A percentile compares a stretch with the other conserved stretches of the same genome.
These are phyloP conservation scores for Spisula solida DNA, from an alignment of 2,888 invertebrate genomes.

Conservation along the genomic window DNA sequence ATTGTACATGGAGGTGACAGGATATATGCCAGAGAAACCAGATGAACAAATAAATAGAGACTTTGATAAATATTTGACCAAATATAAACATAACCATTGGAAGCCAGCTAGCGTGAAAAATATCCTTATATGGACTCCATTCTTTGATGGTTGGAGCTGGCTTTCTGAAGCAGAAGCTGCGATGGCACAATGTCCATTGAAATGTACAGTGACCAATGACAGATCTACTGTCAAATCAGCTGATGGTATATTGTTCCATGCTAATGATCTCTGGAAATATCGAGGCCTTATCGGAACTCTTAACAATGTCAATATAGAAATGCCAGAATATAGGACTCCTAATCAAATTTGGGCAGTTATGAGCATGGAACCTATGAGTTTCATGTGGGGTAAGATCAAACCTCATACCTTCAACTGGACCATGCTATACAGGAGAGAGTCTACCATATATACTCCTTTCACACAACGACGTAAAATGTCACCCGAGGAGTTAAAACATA, in stretches of 20 bases:
- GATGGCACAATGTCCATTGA: slow-evolving; percentile 35
- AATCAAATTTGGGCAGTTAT: slow-evolving; percentile 78
- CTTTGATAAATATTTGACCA: slow-evolving; percentile 58
- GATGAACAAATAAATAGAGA: slow-evolving; percentile 46
- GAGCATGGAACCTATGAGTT: slow-evolving; percentile 76
- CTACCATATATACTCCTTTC: slow-evolving; percentile 76
- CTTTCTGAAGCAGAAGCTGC: slow-evolving; percentile 43
- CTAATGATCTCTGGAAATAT: slow-evolving; percentile 73
- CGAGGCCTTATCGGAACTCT: slow-evolving; percentile 55
- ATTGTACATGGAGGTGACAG: slow-evolving; percentile 27
- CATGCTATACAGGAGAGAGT: slow-evolving; percentile 76
- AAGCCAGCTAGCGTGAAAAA: slow-evolving; percentile 40
- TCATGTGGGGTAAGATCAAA: slow-evolving; percentile 71
- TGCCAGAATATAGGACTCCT: slow-evolving; percentile 71
- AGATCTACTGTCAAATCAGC: slow-evolving; percentile 63
- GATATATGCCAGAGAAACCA: slow-evolving; percentile 49
- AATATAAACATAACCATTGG: slow-evolving; percentile 54
- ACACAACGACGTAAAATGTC: slow-evolving; percentile 62
- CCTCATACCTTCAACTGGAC: slow-evolving; percentile 80
- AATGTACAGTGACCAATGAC: slow-evolving; percentile 70
- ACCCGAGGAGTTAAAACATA: slow-evolving; percentile 46
- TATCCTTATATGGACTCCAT: slow-evolving; percentile 64
- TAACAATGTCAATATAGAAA: slow-evolving; percentile 43
- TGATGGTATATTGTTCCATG: slow-evolving; percentile 79
- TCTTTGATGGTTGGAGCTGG: slow-evolving; percentile 61